phyloP scores from a whole-genome alignment of 2,888 invertebrate species.

The Euphydryas editha region DNA sequence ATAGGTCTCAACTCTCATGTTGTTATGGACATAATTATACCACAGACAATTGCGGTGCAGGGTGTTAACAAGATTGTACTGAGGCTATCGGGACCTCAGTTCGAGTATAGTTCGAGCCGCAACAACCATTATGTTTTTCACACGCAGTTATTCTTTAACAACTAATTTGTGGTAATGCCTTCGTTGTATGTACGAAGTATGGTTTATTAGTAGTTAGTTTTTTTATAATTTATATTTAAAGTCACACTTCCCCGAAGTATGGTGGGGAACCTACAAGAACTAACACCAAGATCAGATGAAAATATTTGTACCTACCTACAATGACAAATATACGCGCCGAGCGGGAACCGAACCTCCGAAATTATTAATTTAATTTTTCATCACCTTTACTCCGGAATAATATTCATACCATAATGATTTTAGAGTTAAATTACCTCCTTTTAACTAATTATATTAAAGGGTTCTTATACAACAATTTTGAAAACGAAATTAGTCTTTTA shows the following conservation, averaged over 20 bases:
- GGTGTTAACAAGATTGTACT: slow-evolving; percentile 28
- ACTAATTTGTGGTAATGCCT: slow-evolving; percentile 20
- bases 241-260: too few species aligned
- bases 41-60: slow-evolving; percentile 22
- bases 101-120: slow-evolving; percentile 16
- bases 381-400: too few species aligned
- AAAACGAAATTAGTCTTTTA: neutral
- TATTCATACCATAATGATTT: too few species aligned
- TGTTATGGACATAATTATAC: slow-evolving; percentile 26
- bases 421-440: too few species aligned
- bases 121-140: slow-evolving; percentile 17
- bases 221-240: too few species aligned
- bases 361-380: too few species aligned
- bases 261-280: neutral
- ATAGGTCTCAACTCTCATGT: slow-evolving; percentile 16
- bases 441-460: neutral
- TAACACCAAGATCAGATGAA: too few species aligned
- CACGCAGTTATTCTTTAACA: slow-evolving; percentile 5
- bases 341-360: too few species aligned
- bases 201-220: slow-evolving; percentile 1
- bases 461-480: neutral
- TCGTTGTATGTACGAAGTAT: slow-evolving; percentile 15
- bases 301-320: too few species aligned
- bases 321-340: too few species aligned
- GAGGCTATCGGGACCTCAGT: slow-evolving; percentile 22